Conservation (phyloP, 2,797 vertebrate genomes). For the Anabacerthia variegaticeps region DNA sequence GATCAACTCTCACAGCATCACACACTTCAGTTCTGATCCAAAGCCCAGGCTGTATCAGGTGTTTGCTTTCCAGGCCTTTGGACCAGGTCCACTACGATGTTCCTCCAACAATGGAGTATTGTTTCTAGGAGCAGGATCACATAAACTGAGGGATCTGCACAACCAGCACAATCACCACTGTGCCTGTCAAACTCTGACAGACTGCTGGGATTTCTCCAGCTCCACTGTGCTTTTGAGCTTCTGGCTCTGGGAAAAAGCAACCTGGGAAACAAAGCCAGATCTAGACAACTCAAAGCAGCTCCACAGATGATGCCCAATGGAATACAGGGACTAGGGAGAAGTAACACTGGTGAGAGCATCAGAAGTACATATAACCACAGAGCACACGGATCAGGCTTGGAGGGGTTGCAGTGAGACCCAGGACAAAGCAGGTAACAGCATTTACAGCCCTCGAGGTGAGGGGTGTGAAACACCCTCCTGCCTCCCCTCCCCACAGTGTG, state of each 20-base stretch:
- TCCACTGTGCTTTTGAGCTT: not conserved
- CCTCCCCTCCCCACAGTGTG: not conserved
- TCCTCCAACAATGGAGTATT: not conserved
- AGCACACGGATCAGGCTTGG: not conserved
- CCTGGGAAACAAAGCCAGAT: not conserved
- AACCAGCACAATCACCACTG: not conserved
- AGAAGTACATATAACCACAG: not conserved
- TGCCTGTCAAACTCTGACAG: not conserved
- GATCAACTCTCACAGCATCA: not conserved
- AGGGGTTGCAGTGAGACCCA: not conserved
- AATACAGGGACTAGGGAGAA: not conserved
- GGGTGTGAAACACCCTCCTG: rapidly evolving
- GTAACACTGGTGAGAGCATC: too few relatives aligned
- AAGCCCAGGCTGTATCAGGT: not conserved
- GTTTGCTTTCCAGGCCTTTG: not conserved
- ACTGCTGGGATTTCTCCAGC: not conserved
- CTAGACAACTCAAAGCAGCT: not conserved
- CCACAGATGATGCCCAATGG: rapidly evolving
- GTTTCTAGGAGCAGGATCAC: not conserved
- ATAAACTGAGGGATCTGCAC: not conserved
- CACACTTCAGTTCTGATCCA: not conserved
- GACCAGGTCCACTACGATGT: not conserved
- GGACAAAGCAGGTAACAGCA: not conserved
- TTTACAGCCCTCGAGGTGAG: rapidly evolving
- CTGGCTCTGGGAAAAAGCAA: not conserved